phyloP scores from a whole-genome alignment of 2,113 vertebrate genomes.

The Lipophrys pholis region DNA sequence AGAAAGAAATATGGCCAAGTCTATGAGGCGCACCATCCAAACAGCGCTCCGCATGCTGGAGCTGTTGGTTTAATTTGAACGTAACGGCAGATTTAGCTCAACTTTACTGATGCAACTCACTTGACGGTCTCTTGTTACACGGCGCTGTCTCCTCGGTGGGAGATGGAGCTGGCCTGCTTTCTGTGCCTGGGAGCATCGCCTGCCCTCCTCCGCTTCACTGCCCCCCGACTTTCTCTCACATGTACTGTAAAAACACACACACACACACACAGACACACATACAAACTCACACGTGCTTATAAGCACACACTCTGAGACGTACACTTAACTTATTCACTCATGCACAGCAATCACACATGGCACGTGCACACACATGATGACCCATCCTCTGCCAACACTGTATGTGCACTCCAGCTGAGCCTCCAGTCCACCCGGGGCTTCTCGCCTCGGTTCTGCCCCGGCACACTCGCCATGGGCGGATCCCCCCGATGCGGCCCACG shows the following conservation, averaged over 20 bases:
- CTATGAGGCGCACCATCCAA: background rate
- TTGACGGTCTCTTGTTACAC: constrained; percentile 35
- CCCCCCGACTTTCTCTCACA: constrained; percentile 66
- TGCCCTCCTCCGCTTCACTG: constrained; percentile 76
- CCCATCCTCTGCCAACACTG: constrained; percentile 37
- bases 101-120: constrained; percentile 39
- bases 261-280: constrained; percentile 17
- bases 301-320: constrained; percentile 24
- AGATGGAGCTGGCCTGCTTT: constrained; percentile 76
- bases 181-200: constrained; percentile 75
- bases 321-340: constrained; percentile 51
- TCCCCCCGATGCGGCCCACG: constrained; percentile 25
- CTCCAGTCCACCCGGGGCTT: constrained; percentile 36
- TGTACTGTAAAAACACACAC: constrained; percentile 38
- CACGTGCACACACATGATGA: constrained; percentile 58
- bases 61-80: constrained; percentile 32
- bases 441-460: constrained; percentile 9
- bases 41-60: background rate
- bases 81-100: constrained; percentile 37
- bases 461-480: constrained; percentile 28
- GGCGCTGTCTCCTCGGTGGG: constrained; percentile 58
- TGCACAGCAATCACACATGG: constrained; percentile 58
- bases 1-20: constrained; percentile 18
- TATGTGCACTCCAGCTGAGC: constrained; percentile 67
- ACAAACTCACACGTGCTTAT: constrained; percentile 11